Base-by-base conservation (phyloP, 2,113 vertebrate species). In the Typhlomys cinereus region DNA sequence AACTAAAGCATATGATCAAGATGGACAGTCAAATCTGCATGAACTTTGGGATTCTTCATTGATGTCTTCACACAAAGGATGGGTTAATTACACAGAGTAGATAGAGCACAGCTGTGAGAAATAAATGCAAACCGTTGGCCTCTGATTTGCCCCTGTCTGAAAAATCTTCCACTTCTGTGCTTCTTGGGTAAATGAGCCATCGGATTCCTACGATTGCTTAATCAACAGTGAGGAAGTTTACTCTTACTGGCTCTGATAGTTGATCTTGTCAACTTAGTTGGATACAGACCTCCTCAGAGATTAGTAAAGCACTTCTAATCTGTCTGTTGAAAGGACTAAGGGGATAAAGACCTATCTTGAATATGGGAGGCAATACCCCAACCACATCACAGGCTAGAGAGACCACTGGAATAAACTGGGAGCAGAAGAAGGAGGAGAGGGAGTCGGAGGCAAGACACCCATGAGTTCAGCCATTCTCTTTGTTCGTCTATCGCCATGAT, bases 41-140 rank as follows among this genome's bases (percentile, higher is more conserved):
- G 73, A 59, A 87, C 31, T n/a, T 81, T 27, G 13, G 27, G 7
- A 66, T 34, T 83, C 78, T 52, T 44, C 54, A 14, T 57, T 41
- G 36, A 41, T n/a, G 21, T 71, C 41, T 82, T 46, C 13, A 74
- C 62, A 81, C 21, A 70, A 79, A 92, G 10, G 5, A 66, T 23
- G 1, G 31, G 12, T 36, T 17, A 1, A 2, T 2, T 0, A 23
- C 15, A 3, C 12, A 50, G 21, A 5, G 25, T 4, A 29, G 57
- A 59, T 59, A 25, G 14, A 69, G 39, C 4, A 27, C 29, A 44
- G 39, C 1, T 18, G 8, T 50, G 31, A 54, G 27, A 85, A 11
- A 17, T 34, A 66, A 62, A 64, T 6, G 39, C 27, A 80, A 7
- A 11, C 29, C 59, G 25, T 2, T 84, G 54, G 46, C 44, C 29